Evolutionary conservation across 30 jellyfish, hydroid and myxozoan genomes (phyloP), one percentile per base, ranked within the genome.

Genomic region (Clytia hemisphaerica): DNA sequence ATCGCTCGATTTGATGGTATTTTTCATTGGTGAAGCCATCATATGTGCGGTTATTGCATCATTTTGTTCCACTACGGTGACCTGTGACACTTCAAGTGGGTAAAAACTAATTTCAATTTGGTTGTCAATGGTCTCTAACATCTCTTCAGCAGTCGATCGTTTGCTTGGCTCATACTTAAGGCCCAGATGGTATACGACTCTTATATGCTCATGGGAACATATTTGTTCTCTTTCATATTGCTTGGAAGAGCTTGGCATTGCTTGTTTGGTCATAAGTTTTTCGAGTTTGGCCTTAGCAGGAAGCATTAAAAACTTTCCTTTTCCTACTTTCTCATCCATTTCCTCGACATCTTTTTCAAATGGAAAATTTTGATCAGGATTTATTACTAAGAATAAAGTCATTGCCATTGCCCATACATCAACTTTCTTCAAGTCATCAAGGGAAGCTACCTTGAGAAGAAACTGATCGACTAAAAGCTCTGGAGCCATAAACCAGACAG

Each of bases 401-500:
- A 59, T 59, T 28, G 35, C 12, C n/a, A 29, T 28, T 18, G 72
- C 72, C 72, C 72, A 59, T 22, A 26, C 61, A 59, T 59, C 72
- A 18, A 59, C 24, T 6, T 18, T 28, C 24, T 59, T 59, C 55
- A 59, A 28, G 53, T 59, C 53, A 15, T 28, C 61, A 22, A 59
- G 55, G 72, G 53, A 28, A 28, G 72, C 72, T 18, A 26, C 7
- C 30, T 22, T 59, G 7, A 59, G 28, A 48, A 59, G 30, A 30
- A 22, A 59, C 55, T 59, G 53, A 12, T 22, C 58, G 4, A 50
- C 64, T 6, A 18, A n/a, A n/a, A 50, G 19, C 22, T 50, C 50
- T 28, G 79, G 71, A 37, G 79, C 79, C 79, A 67, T 67, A 45
- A 67, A 67, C 19, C 68, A 66, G n/a, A 68, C 68, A 50, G 51